Evolutionary conservation across 1,140 invertebrate species (phyloP), one percentile per base, ranked within the genome.

Genomic region (Physella acuta): DNA sequence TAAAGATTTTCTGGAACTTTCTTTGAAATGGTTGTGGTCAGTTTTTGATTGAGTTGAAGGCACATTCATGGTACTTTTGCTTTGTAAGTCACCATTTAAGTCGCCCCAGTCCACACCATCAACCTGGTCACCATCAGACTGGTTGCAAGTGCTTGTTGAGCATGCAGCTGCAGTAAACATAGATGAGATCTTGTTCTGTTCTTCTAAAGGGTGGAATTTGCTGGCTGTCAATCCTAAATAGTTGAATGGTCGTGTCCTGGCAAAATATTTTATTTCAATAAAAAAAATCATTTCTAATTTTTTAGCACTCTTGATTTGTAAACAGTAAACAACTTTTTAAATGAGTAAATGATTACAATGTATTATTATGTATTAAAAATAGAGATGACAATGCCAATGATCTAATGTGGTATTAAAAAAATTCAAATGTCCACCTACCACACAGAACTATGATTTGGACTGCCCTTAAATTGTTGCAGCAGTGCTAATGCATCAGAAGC

Each of bases 211-310:
- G 89, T 53, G 79, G 86, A 94, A 94, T 84, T 94, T 94, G 1
- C 90, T 89, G 26, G 90, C 92, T 73, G 91, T 91, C 2, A 94
- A 85, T 5, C 91, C 90, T 11, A 94, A 82, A 80, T 89, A 91
- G 68, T 88, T 88, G 24, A 94, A 88, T 0, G 84, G 74, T n/a
- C 85, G 85, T 37, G 71, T 70, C 81, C 81, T 82, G 68, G n/a
- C 75, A 73, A 52, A 31, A 62, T 44, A n/a, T n/a, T n/a, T n/a
- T n/a, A n/a, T n/a, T n/a, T n/a, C n/a, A n/a, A n/a, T n/a, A n/a
- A n/a, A n/a, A n/a, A n/a, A n/a, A n/a, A n/a, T n/a, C n/a, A n/a
- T n/a, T n/a, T n/a, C n/a, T n/a, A n/a, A n/a, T n/a, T n/a, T n/a
- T n/a, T n/a, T n/a, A n/a, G n/a, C n/a, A n/a, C n/a, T n/a, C n/a